Percentiles rank a stretch among this genome's conserved stretches.
phyloP scores from a whole-genome alignment of 2,888 invertebrate species.

The Thumatha senex region DNA sequence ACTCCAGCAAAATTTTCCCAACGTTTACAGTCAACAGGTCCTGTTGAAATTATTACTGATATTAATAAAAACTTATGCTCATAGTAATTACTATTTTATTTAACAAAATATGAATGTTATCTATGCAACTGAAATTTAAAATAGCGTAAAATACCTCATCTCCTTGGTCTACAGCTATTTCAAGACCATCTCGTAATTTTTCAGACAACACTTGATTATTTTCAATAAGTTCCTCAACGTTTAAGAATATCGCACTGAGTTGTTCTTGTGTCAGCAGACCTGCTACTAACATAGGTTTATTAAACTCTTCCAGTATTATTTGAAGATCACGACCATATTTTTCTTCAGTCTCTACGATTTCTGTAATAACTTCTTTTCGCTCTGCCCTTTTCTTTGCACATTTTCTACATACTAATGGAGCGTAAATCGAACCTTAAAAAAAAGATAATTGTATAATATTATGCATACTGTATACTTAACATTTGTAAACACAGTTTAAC shows the following conservation, averaged over 20 bases:
- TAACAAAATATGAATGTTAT: no score
- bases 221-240: slow-evolving; percentile 95
- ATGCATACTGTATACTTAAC: background rate
- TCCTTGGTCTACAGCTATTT: slow-evolving; percentile 92
- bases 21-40: slow-evolving; percentile 95
- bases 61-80: background rate
- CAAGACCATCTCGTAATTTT: slow-evolving; percentile 92
- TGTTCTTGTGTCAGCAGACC: slow-evolving; percentile 96
- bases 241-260: slow-evolving; percentile 95
- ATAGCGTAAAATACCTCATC: slow-evolving; percentile 80
- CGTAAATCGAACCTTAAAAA: slow-evolving; percentile 86
- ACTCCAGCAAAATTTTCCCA: slow-evolving; percentile 95
- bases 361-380: slow-evolving; percentile 96
- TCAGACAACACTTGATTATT: slow-evolving; percentile 94
- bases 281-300: slow-evolving; percentile 96
- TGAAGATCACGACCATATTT: slow-evolving; percentile 97
- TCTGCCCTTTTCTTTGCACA: slow-evolving; percentile 95
- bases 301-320: slow-evolving; percentile 96
- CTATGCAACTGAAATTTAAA: no score
- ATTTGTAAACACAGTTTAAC: background rate
- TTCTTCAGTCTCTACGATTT: slow-evolving; percentile 97
- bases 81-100: no score
- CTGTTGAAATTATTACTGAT: slow-evolving; percentile 42
- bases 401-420: slow-evolving; percentile 92
- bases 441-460: background rate